phyloP scores from a whole-genome alignment of 2,113 vertebrate genomes.

The Microcebus jonahi region DNA sequence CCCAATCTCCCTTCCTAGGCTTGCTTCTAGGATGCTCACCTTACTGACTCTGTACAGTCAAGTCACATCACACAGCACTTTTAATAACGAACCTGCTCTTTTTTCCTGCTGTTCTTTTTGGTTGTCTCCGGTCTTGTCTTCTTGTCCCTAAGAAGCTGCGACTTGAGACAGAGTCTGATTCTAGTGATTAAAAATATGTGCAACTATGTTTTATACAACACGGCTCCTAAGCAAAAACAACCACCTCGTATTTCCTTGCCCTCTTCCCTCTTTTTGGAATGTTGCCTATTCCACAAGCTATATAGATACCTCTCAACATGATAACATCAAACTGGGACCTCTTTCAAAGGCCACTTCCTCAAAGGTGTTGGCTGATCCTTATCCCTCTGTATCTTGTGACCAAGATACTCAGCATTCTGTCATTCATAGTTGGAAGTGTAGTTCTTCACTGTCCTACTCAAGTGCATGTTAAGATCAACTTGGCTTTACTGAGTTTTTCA shows the following conservation, averaged over 20 bases:
- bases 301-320: not conserved
- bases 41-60: not conserved
- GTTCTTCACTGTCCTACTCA: not conserved
- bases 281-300: not conserved
- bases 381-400: constrained; percentile 11
- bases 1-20: not conserved
- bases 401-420: not conserved
- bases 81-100: not conserved
- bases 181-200: not conserved
- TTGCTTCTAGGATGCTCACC: not conserved
- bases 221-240: not conserved
- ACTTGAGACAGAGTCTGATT: not conserved
- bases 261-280: not conserved
- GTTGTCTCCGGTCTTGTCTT: not conserved
- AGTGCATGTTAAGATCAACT: not conserved
- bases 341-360: constrained; percentile 17
- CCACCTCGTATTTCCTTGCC: not conserved
- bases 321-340: constrained; percentile 39
- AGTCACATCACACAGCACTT: not conserved
- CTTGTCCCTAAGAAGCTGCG: not conserved
- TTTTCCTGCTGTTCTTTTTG: not conserved
- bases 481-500: not conserved
- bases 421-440: not conserved
- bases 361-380: not conserved
- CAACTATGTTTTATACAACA: not conserved